phyloP scores from a whole-genome alignment of 2,113 vertebrate genomes.

The Microcebus murinus region DNA sequence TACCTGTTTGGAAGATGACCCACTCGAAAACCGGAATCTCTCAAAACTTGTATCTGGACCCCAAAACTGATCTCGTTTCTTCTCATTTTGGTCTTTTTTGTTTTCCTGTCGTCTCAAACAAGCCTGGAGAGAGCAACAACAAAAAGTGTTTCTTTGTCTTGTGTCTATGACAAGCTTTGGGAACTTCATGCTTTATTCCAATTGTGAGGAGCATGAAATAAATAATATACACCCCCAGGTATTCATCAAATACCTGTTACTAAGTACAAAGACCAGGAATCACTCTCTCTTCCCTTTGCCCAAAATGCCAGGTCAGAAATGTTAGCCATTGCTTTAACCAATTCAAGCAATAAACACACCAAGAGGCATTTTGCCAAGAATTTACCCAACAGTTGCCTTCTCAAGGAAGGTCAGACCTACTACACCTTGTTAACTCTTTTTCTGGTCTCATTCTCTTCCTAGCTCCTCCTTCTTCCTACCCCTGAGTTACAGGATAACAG shows the following conservation, averaged over 20 bases:
- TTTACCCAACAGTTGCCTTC: neutral
- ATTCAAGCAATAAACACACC: neutral
- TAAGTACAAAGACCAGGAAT: neutral
- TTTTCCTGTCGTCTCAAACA: slow-evolving; percentile 76
- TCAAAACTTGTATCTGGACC: slow-evolving; percentile 69
- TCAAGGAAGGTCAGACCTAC: neutral
- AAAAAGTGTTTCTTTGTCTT: neutral
- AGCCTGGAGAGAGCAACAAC: slow-evolving; percentile 65
- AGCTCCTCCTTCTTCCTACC: neutral
- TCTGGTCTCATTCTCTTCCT: neutral
- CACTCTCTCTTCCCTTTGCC: neutral
- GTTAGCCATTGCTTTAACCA: neutral
- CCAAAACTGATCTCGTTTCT: slow-evolving; percentile 52
- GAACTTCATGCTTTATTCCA: neutral
- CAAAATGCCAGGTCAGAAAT: neutral
- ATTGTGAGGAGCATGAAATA: neutral
- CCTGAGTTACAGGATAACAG: neutral
- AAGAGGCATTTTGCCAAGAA: neutral
- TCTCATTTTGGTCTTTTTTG: slow-evolving; percentile 63
- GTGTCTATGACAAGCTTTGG: neutral
- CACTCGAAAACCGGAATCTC: slow-evolving; percentile 57
- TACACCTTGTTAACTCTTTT: neutral
- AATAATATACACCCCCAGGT: neutral
- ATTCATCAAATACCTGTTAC: neutral
- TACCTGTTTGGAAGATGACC: slow-evolving; percentile 74